These are phyloP conservation scores for Callocephalon fimbriatum DNA, from an alignment of 2,113 vertebrate species.

Conservation along the genomic window DNA sequence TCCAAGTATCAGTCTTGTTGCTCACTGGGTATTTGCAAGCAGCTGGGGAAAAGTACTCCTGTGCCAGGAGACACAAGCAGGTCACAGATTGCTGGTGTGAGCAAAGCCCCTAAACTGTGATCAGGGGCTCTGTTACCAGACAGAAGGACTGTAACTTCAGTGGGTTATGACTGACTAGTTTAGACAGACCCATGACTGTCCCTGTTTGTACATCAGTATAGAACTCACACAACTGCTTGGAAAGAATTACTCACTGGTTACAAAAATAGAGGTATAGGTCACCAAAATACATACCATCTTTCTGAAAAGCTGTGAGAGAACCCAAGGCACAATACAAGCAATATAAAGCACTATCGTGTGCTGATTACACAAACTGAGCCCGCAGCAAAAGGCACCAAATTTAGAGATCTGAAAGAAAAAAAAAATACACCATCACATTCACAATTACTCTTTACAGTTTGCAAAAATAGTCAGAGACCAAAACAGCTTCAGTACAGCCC, in stretches of 20 bases:
- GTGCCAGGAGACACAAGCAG: not conserved
- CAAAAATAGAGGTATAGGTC: not conserved
- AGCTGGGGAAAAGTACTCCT: not conserved
- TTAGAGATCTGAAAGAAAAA: conserved; percentile 80
- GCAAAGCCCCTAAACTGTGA: not conserved
- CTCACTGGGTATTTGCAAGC: not conserved
- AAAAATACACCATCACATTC: not conserved
- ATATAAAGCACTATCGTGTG: conserved; percentile 92
- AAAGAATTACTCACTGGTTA: not conserved
- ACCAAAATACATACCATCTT: conserved; percentile 76
- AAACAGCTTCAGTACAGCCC: not conserved
- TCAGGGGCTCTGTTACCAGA: not conserved
- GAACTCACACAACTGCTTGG: not conserved
- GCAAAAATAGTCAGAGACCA: not conserved
- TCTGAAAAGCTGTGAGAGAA: conserved; percentile 80
- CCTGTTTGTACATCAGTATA: not conserved
- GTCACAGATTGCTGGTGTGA: accelerated
- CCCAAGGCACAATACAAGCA: conserved; percentile 86
- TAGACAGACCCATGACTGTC: not conserved
- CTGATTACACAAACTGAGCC: conserved; percentile 95
- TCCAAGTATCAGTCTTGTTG: not conserved
- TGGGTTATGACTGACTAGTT: not conserved
- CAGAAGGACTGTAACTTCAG: not conserved
- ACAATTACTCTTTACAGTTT: not conserved
- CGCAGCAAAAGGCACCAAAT: conserved; percentile 91